These are phyloP conservation scores for Drosophila leontia DNA, from an alignment of 1,140 invertebrate species.

Conservation along the genomic window DNA sequence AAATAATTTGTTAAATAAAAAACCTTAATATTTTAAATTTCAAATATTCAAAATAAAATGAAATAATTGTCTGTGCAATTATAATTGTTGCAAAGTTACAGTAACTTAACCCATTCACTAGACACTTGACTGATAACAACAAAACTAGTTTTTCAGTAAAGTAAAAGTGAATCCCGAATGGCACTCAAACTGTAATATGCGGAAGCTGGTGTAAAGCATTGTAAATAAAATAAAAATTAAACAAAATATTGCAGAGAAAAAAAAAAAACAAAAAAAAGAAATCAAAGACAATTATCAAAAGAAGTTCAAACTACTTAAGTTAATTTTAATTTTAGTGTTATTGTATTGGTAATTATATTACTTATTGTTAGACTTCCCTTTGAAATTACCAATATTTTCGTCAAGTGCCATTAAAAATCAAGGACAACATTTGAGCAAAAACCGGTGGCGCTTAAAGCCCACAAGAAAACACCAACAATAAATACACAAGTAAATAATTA, in stretches of 20 bases:
- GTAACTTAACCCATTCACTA: no score
- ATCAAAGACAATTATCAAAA: no score
- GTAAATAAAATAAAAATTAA: neutral
- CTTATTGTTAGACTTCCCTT: neutral
- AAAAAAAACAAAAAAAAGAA: no score
- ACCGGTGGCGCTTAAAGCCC: conserved; percentile 16
- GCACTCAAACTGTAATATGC: neutral
- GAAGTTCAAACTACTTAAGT: no score
- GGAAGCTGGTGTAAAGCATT: neutral
- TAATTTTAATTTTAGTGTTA: no score
- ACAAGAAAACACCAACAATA: conserved; percentile 1
- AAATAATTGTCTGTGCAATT: neutral
- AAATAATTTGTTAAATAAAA: no score
- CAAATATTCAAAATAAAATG: no score
- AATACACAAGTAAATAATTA: conserved; percentile 9
- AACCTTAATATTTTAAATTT: no score
- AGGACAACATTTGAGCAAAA: conserved; percentile 22
- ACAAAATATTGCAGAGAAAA: neutral
- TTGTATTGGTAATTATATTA: no score
- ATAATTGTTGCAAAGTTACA: neutral
- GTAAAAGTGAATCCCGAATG: neutral
- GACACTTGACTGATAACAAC: conserved; percentile 1
- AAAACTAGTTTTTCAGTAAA: conserved; percentile 3
- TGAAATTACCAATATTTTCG: neutral
- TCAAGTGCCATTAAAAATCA: conserved; percentile 11